Percentiles rank a stretch among this genome's conserved stretches.
Conservation (phyloP, 2,888 invertebrate species). For the Ormyrus nitidulus region DNA sequence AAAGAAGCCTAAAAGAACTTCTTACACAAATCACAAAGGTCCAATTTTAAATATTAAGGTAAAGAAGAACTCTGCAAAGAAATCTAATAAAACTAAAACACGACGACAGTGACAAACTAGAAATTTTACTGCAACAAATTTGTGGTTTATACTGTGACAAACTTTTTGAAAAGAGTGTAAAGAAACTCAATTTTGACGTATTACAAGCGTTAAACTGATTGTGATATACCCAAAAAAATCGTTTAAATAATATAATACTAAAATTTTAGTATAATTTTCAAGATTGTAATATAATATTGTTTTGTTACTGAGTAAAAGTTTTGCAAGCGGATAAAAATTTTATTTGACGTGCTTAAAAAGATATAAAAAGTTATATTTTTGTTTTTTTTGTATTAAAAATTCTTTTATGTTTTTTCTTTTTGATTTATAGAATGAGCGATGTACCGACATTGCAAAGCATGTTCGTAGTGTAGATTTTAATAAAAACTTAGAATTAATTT, state of each 20-base stretch:
- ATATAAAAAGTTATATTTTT: conserved; percentile 39
- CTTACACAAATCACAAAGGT: conserved; percentile 71
- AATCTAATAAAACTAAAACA: conserved; percentile 33
- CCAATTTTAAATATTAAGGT: conserved; percentile 74
- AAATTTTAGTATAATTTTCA: conserved; percentile 42
- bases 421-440: conserved; percentile 41
- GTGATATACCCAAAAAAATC: conserved; percentile 53
- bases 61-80: conserved; percentile 58
- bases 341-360: conserved; percentile 46
- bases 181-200: conserved; percentile 32
- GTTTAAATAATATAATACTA: conserved; percentile 24
- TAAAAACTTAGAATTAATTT: conserved; percentile 52
- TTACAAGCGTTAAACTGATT: conserved; percentile 47
- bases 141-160: conserved; percentile 39
- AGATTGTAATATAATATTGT: conserved; percentile 51
- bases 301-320: conserved; percentile 46
- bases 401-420: conserved; percentile 47
- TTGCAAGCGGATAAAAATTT: conserved; percentile 34
- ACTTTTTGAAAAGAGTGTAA: conserved; percentile 34
- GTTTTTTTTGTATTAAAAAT: conserved; percentile 44
- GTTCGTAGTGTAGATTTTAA: conserved; percentile 55
- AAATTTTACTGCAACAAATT: conserved; percentile 42
- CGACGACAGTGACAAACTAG: conserved; percentile 20
- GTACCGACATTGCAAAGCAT: conserved; percentile 49
- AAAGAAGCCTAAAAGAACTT: conserved; percentile 57